A percentile compares a stretch with the other conserved stretches of the same genome.
These are phyloP conservation scores for Sipha flava DNA, from an alignment of 1,140 invertebrate species.

Conservation along the genomic window DNA sequence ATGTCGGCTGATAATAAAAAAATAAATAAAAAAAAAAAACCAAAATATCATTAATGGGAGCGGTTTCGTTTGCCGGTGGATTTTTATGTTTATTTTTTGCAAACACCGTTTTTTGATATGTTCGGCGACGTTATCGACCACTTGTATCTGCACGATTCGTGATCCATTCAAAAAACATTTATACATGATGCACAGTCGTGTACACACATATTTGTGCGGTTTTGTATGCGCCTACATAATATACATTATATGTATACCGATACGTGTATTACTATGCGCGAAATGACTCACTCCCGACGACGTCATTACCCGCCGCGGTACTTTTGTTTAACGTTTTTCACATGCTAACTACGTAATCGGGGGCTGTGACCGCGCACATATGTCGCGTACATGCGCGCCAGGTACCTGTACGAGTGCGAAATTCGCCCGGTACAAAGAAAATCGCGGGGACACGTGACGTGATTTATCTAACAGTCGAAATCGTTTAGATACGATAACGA, in stretches of 20 bases:
- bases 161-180: slow-evolving; percentile 19
- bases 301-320: background rate
- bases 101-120: slow-evolving; percentile 15
- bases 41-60: slow-evolving; percentile 13
- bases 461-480: background rate
- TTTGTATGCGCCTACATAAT: no score
- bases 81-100: background rate
- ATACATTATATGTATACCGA: no score
- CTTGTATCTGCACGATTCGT: slow-evolving; percentile 4
- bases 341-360: background rate
- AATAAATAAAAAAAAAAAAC: background rate
- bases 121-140: background rate
- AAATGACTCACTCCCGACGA: slow-evolving; percentile 9
- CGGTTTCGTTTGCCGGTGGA: slow-evolving; percentile 15
- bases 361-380: background rate
- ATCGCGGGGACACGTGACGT: background rate
- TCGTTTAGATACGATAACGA: background rate
- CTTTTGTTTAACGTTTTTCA: background rate
- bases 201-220: no score
- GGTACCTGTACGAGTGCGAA: background rate
- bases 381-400: no score
- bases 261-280: background rate
- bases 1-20: slow-evolving; percentile 8
- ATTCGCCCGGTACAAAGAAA: background rate
- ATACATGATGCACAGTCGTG: no score